Evolutionary conservation across 2,888 invertebrate genomes (phyloP).

Genomic region (Charanyca ferruginea): DNA sequence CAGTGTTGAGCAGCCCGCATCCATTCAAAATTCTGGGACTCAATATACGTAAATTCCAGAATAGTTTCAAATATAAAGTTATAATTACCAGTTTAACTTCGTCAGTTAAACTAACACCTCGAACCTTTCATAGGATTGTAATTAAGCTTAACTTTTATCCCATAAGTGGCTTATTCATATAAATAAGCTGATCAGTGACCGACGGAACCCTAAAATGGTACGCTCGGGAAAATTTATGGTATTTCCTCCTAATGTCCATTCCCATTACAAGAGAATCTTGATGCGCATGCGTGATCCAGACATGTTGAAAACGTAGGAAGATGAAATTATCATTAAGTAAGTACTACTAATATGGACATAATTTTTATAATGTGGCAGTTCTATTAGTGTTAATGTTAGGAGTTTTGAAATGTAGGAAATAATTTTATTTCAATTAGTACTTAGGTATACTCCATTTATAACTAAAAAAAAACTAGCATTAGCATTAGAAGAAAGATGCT

Average conservation of each 20-base stretch:
- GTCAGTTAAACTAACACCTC: conserved; percentile 10
- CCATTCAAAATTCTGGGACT: too few relatives aligned
- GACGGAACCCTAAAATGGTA: conserved; percentile 32
- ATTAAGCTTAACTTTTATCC: conserved; percentile 36
- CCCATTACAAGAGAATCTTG: conserved; percentile 39
- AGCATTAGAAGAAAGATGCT: too few relatives aligned
- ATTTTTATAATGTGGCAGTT: conserved; percentile 50
- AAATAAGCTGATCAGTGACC: conserved; percentile 35
- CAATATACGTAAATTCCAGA: too few relatives aligned
- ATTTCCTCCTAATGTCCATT: conserved; percentile 56
- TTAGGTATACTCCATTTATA: too few relatives aligned
- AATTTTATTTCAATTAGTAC: neutral
- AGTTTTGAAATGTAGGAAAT: conserved; percentile 11
- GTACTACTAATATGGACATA: conserved; percentile 38
- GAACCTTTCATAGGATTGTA: conserved; percentile 12
- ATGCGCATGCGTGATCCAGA: conserved; percentile 28
- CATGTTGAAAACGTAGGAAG: conserved; percentile 33
- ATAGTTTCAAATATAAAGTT: too few relatives aligned
- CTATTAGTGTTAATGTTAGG: conserved; percentile 39
- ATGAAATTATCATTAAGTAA: conserved; percentile 53
- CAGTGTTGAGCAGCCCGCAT: too few relatives aligned
- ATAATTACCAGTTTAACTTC: too few relatives aligned
- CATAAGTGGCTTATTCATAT: conserved; percentile 40
- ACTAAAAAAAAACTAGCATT: too few relatives aligned
- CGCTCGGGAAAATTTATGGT: conserved; percentile 51